A percentile compares a stretch with the other conserved stretches of the same genome.
These are phyloP conservation scores for Amphiprion percula DNA, from an alignment of 2,113 vertebrate species.

Conservation along the genomic window DNA sequence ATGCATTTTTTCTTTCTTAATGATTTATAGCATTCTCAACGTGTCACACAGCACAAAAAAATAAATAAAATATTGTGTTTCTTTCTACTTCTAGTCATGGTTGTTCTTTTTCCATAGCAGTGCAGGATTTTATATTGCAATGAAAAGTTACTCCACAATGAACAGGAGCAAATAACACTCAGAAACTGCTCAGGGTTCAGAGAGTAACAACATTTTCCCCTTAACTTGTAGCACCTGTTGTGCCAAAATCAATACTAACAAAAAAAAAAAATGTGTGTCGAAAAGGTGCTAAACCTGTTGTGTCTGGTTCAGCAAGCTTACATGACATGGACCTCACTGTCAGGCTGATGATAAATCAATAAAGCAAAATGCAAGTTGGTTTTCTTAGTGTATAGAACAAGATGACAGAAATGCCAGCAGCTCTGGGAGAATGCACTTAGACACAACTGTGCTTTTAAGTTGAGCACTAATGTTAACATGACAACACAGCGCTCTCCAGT, in stretches of 20 bases:
- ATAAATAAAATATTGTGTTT: no score
- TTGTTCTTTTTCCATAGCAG: no score
- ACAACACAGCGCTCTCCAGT: no score
- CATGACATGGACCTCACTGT: not conserved
- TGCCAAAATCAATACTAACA: constrained; percentile 1
- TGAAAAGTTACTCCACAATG: no score
- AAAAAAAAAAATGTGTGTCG: not conserved
- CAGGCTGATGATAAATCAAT: not conserved
- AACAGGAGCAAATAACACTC: no score
- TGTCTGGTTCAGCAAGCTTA: not conserved
- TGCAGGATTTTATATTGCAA: no score
- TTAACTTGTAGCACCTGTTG: not conserved
- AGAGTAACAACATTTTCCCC: not conserved
- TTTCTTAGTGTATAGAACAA: not conserved
- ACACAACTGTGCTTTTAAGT: not conserved
- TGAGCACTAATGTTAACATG: not conserved
- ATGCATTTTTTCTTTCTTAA: no score
- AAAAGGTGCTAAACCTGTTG: not conserved
- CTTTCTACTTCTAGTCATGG: no score
- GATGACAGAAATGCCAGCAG: not conserved
- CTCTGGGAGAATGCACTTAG: not conserved
- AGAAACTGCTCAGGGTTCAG: no score
- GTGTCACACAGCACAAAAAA: no score
- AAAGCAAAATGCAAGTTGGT: constrained; percentile 3
- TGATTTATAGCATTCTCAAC: no score